Percentiles rank a stretch among this genome's conserved stretches.
These are phyloP conservation scores for Mesitornis unicolor DNA, from an alignment of 2,113 vertebrate genomes.

Conservation along the genomic window DNA sequence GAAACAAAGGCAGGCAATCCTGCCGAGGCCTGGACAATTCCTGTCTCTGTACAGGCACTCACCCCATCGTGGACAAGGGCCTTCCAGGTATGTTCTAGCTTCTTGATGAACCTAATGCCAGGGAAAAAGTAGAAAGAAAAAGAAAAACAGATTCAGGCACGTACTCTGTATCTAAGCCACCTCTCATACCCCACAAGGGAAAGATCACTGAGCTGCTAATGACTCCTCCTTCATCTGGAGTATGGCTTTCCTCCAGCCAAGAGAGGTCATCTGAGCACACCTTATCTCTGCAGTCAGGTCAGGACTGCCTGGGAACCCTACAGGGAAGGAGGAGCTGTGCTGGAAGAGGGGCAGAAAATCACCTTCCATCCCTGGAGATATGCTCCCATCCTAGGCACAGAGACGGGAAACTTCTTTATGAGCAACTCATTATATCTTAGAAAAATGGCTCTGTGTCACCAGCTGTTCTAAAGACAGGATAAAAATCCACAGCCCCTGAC, in stretches of 20 bases:
- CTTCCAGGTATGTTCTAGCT: constrained; percentile 97
- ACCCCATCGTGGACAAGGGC: constrained; percentile 97
- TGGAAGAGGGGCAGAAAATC: background rate
- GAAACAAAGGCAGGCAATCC: background rate
- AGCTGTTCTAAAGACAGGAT: background rate
- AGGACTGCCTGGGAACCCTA: background rate
- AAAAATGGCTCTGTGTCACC: background rate
- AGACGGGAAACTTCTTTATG: background rate
- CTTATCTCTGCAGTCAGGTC: background rate
- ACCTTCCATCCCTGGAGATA: background rate
- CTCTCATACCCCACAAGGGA: background rate
- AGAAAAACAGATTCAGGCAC: background rate
- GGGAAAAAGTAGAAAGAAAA: background rate
- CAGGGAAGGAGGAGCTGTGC: background rate
- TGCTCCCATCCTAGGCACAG: background rate
- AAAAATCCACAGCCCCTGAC: background rate
- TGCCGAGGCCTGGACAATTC: background rate
- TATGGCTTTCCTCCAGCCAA: background rate
- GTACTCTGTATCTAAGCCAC: background rate
- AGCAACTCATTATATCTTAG: background rate
- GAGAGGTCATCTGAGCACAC: background rate
- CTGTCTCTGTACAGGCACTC: constrained; percentile 62
- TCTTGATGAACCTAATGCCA: constrained; percentile 91
- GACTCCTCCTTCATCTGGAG: background rate
- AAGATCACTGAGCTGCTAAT: background rate